phyloP scores from a whole-genome alignment of 2,113 vertebrate species.

The Sinosuthora webbiana region DNA sequence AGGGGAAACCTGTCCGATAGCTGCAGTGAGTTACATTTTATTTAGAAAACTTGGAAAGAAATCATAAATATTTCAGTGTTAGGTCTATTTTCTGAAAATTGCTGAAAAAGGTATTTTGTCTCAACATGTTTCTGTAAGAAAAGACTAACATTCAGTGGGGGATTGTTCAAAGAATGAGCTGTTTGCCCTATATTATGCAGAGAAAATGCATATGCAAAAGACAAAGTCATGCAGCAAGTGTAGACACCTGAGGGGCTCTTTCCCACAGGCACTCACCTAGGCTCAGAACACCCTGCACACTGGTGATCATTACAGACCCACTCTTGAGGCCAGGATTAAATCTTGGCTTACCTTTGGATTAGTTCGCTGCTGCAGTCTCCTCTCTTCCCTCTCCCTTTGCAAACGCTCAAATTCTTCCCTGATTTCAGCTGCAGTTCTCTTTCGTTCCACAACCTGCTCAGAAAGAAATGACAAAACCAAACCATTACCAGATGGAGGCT shows the following conservation, averaged over 20 bases:
- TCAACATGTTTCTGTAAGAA: neutral
- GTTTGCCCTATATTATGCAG: neutral
- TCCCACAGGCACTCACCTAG: neutral
- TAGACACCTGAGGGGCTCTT: too few species aligned
- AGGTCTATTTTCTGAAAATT: neutral
- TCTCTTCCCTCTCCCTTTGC: slow-evolving; percentile 91
- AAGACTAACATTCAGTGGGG: neutral
- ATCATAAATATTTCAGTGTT: neutral
- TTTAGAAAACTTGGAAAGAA: neutral
- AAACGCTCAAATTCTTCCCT: slow-evolving; percentile 95
- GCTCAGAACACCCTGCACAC: neutral
- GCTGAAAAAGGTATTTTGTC: neutral
- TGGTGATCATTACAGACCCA: neutral
- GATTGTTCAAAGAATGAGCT: neutral
- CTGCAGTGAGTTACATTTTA: neutral
- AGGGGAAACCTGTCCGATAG: neutral
- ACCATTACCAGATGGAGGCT: neutral
- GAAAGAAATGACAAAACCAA: neutral
- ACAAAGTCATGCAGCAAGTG: neutral
- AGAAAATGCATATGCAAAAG: neutral
- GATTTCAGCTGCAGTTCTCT: slow-evolving; percentile 91
- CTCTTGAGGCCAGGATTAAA: neutral
- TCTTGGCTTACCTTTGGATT: slow-evolving; percentile 87
- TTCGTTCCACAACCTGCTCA: slow-evolving; percentile 91
- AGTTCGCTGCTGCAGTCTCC: slow-evolving; percentile 92